Conservation (phyloP, 2,888 invertebrate genomes). For the Agrilus cyanescens region DNA sequence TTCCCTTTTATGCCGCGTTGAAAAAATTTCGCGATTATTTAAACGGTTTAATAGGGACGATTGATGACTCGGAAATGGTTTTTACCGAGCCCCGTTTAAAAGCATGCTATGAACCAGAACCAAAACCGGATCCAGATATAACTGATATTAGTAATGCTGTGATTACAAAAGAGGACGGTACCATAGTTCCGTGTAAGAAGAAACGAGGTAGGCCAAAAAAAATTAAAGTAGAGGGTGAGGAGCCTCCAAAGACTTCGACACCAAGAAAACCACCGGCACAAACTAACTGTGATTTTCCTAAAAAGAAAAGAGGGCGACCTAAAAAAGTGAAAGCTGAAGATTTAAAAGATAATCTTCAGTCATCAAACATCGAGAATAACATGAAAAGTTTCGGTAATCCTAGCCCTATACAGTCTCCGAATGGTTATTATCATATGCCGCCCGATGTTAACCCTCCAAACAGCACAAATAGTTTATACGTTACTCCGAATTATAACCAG, state of each 20-base stretch:
- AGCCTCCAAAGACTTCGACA: constrained; percentile 42
- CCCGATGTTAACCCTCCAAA: constrained; percentile 33
- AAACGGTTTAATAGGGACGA: constrained; percentile 71
- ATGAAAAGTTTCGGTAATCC: constrained; percentile 38
- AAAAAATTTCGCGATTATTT: constrained; percentile 92
- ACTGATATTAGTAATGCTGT: constrained; percentile 39
- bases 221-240: constrained; percentile 58
- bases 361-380: constrained; percentile 31
- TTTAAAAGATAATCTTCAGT: constrained; percentile 30
- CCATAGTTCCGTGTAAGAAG: constrained; percentile 65
- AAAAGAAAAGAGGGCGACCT: constrained; percentile 79
- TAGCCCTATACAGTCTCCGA: constrained; percentile 40
- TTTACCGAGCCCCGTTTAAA: constrained; percentile 64
- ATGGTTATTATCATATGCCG: constrained; percentile 36
- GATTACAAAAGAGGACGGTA: constrained; percentile 48
- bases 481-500: constrained; percentile 21
- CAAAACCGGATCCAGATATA: constrained; percentile 36
- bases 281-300: constrained; percentile 51
- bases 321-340: constrained; percentile 58
- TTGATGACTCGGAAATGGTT: constrained; percentile 79
- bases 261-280: constrained; percentile 37
- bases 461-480: constrained; percentile 30
- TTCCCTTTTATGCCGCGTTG: constrained; percentile 91
- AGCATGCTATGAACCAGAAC: constrained; percentile 47
- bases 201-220: constrained; percentile 86